Percentiles rank a stretch among this genome's conserved stretches.
Conservation (phyloP, 2,888 invertebrate species). For the Dryadula phaetusa region DNA sequence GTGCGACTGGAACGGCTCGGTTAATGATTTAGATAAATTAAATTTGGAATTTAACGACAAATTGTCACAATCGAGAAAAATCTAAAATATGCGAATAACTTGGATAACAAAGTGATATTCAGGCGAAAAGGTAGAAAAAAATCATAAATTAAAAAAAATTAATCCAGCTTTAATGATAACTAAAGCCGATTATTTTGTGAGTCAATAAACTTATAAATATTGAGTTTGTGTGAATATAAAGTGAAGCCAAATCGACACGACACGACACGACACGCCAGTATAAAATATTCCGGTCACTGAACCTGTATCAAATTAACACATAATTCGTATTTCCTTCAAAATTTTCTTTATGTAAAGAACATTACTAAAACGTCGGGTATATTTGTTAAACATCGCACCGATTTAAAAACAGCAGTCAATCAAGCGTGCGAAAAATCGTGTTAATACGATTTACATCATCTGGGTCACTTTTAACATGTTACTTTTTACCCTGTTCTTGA, state of each 20-base stretch:
- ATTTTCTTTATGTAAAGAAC: background rate
- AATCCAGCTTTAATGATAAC: background rate
- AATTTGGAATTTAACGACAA: no score
- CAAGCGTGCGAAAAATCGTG: constrained; percentile 9
- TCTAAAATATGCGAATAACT: background rate
- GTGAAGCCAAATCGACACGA: constrained; percentile 7
- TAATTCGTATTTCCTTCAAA: background rate
- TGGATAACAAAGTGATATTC: background rate
- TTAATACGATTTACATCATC: constrained; percentile 44
- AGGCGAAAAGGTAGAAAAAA: background rate
- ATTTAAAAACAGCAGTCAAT: constrained; percentile 8
- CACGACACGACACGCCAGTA: constrained; percentile 8
- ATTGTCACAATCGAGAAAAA: background rate
- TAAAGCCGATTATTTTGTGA: background rate
- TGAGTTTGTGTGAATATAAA: background rate
- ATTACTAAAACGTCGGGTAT: background rate
- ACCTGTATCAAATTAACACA: background rate
- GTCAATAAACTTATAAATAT: constrained; percentile 30
- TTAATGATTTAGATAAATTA: background rate
- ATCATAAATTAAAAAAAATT: background rate
- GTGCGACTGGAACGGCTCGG: background rate
- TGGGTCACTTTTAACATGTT: constrained; percentile 50
- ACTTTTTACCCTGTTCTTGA: constrained; percentile 31
- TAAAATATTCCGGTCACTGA: constrained; percentile 26
- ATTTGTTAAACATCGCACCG: background rate